Conservation (phyloP, 2,888 invertebrate genomes). For the Rotaria magnacalcarata region DNA sequence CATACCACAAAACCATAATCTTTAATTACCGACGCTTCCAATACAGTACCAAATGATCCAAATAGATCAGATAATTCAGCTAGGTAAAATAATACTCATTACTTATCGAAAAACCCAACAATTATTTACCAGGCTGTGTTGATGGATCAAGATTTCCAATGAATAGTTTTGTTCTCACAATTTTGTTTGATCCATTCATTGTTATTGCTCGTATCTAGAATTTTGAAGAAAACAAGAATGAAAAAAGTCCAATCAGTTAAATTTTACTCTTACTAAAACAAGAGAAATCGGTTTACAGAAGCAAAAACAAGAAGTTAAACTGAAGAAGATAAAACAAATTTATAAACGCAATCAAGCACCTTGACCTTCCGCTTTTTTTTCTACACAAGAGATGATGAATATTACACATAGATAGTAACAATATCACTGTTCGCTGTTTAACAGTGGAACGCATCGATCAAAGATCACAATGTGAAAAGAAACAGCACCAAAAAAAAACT, state of each 20-base stretch:
- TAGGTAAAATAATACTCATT: background rate
- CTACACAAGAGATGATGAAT: background rate
- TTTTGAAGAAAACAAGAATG: background rate
- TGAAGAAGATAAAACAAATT: background rate
- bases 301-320: background rate
- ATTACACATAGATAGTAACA: background rate
- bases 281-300: background rate
- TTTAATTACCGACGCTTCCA: conserved; percentile 31
- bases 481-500: background rate
- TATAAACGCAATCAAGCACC: background rate
- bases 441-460: background rate
- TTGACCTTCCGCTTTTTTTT: background rate
- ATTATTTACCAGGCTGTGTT: background rate
- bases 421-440: background rate
- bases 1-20: conserved; percentile 35
- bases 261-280: background rate
- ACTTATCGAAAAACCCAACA: background rate
- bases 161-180: conserved; percentile 5
- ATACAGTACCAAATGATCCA: background rate
- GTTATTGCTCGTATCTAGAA: background rate
- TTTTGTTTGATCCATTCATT: background rate
- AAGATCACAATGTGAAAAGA: background rate
- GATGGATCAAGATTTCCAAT: conserved; percentile 27
- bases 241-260: background rate
- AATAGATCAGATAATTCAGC: conserved; percentile 30